Evolutionary conservation across 2,113 vertebrate species (phyloP), one percentile per base, ranked within the genome.

Genomic region (Oxyruncus cristatus): DNA sequence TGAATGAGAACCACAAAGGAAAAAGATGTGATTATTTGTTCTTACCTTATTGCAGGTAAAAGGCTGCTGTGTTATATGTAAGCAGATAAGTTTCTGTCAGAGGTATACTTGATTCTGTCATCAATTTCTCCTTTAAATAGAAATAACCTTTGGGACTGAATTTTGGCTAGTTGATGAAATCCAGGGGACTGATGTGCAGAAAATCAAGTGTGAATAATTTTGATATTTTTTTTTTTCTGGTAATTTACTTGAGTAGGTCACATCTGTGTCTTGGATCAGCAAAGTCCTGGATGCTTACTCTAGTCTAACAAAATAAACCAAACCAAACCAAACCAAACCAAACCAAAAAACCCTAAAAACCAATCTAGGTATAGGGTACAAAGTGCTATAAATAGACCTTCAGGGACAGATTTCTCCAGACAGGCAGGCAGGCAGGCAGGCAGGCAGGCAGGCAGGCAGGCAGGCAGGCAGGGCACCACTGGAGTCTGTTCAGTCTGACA

Each of bases 151-250:
- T 23, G 78, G 21, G 88, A 63, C 42, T 71, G 47, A 77, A 78
- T 95, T 95, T 78, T 80, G 75, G 50, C 75, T 83, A 21, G 58
- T 59, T 86, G 67, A 58, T 83, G 41, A 85, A 90, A 27, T 81
- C 83, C 55, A 65, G 56, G 79, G 65, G 72, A 63, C 35, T n/a
- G 22, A 87, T 87, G 71, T 77, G 41, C 35, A 70, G 63, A 92
- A 94, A 94, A 95, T 70, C 37, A 95, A 92, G 85, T 67, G 79
- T 71, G 67, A 85, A 91, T 30, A 9, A 26, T 42, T 72, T 71
- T 80, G 33, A 32, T 30, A 50, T 14, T 19, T 26, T 55, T 42
- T 30, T 82, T 61, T 35, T 27, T 1, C 41, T 68, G 14, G 33
- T 88, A 76, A 78, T 85, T 94, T 90, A 81, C 33, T 74, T 3